Conservation (phyloP, 2,113 vertebrate genomes). For the Festucalex cinctus region DNA sequence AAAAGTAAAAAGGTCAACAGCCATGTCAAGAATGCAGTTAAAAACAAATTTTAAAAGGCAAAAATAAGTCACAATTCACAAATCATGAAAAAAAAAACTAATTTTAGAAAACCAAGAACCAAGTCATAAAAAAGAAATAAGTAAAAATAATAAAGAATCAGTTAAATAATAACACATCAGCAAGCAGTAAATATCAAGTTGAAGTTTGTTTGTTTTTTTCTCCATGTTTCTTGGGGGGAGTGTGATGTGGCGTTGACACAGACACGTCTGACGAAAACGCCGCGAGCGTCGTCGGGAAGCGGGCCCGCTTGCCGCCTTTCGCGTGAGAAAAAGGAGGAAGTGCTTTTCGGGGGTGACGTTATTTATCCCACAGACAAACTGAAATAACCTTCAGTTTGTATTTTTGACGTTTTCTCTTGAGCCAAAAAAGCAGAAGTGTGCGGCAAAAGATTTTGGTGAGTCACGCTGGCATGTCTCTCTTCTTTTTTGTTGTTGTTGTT, state of each 20-base stretch:
- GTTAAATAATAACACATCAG: not conserved
- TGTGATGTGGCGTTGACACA: slow-evolving; percentile 11
- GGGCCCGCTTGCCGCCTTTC: slow-evolving; percentile 24
- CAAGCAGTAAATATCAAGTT: too few species aligned
- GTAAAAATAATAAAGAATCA: not conserved
- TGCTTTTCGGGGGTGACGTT: slow-evolving; percentile 48
- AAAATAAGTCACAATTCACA: not conserved
- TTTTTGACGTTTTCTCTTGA: slow-evolving; percentile 48
- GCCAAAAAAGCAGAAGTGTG: slow-evolving; percentile 61
- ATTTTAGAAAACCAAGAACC: not conserved
- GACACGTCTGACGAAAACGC: slow-evolving; percentile 35
- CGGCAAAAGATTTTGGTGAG: slow-evolving; percentile 35
- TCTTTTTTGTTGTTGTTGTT: not conserved
- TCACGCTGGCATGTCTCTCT: slow-evolving; percentile 16
- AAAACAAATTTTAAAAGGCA: not conserved
- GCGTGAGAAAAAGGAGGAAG: slow-evolving; percentile 73
- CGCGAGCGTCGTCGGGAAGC: slow-evolving; percentile 31
- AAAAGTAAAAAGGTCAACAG: not conserved
- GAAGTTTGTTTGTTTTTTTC: too few species aligned
- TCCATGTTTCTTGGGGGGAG: not conserved
- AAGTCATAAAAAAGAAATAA: not conserved
- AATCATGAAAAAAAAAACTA: not conserved
- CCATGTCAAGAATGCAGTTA: not conserved
- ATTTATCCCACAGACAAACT: slow-evolving; percentile 54
- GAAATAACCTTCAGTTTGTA: slow-evolving; percentile 43